These are phyloP conservation scores for Hyperoplus lanceolatus DNA, from an alignment of 2,797 vertebrate genomes.

Conservation along the genomic window DNA sequence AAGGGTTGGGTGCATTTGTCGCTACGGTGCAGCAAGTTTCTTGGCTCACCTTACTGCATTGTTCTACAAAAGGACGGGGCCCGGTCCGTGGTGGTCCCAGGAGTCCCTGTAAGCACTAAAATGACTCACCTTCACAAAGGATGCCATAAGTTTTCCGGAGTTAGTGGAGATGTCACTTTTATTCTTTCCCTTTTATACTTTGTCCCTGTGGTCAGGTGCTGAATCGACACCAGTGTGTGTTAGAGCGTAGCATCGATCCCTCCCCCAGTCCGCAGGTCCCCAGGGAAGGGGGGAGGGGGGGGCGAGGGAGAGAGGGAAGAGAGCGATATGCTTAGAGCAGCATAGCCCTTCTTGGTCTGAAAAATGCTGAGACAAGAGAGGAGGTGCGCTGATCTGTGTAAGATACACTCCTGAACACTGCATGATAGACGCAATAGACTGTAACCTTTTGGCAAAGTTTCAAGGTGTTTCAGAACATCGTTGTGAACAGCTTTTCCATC, in stretches of 20 bases:
- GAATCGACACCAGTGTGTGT: constrained; percentile 82
- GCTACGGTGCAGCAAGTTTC: constrained; percentile 7
- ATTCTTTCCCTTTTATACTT: constrained; percentile 49
- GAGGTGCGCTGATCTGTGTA: constrained; percentile 81
- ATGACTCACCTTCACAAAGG: constrained; percentile 78
- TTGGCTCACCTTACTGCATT: constrained; percentile 41
- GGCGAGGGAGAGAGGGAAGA: constrained; percentile 31
- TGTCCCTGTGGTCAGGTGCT: constrained; percentile 77
- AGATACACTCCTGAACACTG: constrained; percentile 71
- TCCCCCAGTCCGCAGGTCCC: constrained; percentile 69
- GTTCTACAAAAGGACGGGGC: constrained; percentile 48
- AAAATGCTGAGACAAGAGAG: constrained; percentile 83
- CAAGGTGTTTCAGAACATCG: constrained; percentile 55
- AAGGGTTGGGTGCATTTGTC: constrained; percentile 16
- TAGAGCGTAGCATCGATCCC: constrained; percentile 78
- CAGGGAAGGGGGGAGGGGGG: constrained; percentile 5
- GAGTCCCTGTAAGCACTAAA: constrained; percentile 61
- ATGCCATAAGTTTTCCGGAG: constrained; percentile 72
- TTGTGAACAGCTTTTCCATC: constrained; percentile 38
- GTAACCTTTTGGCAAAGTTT: constrained; percentile 69
- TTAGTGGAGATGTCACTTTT: constrained; percentile 64
- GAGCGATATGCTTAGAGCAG: constrained; percentile 81
- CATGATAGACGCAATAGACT: constrained; percentile 61
- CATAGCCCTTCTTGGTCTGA: constrained; percentile 64
- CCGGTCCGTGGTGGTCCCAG: constrained; percentile 50